phyloP scores from a whole-genome alignment of 1,140 invertebrate species.

The Monochamus saltuarius region DNA sequence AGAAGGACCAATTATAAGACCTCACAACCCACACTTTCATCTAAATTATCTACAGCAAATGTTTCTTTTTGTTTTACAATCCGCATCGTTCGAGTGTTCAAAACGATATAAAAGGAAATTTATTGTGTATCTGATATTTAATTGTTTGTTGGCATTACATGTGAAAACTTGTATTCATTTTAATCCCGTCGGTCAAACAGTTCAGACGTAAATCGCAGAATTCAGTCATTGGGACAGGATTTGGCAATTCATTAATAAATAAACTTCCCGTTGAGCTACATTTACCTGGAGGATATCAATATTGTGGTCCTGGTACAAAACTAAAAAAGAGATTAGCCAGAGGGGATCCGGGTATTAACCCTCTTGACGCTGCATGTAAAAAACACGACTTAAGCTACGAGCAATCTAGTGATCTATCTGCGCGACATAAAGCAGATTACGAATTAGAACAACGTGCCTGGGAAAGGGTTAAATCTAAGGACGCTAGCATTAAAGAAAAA shows the following conservation, averaged over 20 bases:
- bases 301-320: conserved; percentile 38
- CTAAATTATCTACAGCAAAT: too few species aligned
- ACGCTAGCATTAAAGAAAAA: conserved; percentile 46
- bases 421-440: conserved; percentile 49
- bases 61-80: too few species aligned
- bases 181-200: too few species aligned
- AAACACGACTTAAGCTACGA: conserved; percentile 42
- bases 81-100: too few species aligned
- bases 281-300: conserved; percentile 31
- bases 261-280: conserved; percentile 35
- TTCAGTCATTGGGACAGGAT: too few species aligned
- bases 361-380: conserved; percentile 36
- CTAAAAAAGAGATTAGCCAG: conserved; percentile 29
- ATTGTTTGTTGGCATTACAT: too few species aligned
- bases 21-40: not conserved
- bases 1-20: conserved; percentile 41
- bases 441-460: conserved; percentile 47
- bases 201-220: too few species aligned
- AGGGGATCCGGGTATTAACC: conserved; percentile 37
- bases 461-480: conserved; percentile 47
- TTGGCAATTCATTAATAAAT: conserved; percentile 34
- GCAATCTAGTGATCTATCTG: conserved; percentile 39
- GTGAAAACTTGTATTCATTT: too few species aligned
- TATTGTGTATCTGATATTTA: too few species aligned
- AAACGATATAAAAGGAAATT: too few species aligned